Evolutionary conservation across 2,113 vertebrate genomes (phyloP).

Genomic region (Thamnaconus septentrionalis): DNA sequence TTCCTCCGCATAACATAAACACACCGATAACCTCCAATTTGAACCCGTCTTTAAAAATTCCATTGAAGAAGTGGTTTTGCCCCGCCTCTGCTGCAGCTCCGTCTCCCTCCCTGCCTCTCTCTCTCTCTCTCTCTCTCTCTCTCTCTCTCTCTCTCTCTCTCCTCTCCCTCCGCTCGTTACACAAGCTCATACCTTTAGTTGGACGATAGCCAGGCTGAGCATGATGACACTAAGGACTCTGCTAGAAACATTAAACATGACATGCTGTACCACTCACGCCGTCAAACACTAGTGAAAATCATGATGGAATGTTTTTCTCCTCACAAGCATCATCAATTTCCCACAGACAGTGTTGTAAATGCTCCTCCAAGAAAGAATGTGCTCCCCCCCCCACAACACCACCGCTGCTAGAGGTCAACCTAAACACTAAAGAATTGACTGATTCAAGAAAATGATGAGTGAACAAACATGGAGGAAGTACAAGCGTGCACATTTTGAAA

Average conservation of each 20-base stretch:
- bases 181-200: constrained; percentile 49
- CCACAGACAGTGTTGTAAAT: no score
- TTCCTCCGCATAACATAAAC: constrained; percentile 61
- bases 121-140: constrained; percentile 13
- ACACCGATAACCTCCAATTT: constrained; percentile 65
- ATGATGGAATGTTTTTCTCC: constrained; percentile 31
- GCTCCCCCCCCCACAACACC: no score
- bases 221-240: constrained; percentile 51
- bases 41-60: constrained; percentile 61
- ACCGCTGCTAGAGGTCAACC: no score
- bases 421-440: no score
- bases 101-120: neutral
- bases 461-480: no score
- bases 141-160: constrained; percentile 6
- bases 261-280: constrained; percentile 26
- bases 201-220: constrained; percentile 50
- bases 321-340: neutral
- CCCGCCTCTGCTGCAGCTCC: neutral
- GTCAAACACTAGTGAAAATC: constrained; percentile 36
- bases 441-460: no score
- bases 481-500: no score
- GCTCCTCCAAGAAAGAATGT: no score
- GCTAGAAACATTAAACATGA: constrained; percentile 58
- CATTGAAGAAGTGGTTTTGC: constrained; percentile 48
- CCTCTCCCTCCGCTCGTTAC: constrained; percentile 26